Evolutionary conservation across 2,113 vertebrate species (phyloP), one percentile per base, ranked within the genome.

Genomic region (Oceanodroma tethys): DNA sequence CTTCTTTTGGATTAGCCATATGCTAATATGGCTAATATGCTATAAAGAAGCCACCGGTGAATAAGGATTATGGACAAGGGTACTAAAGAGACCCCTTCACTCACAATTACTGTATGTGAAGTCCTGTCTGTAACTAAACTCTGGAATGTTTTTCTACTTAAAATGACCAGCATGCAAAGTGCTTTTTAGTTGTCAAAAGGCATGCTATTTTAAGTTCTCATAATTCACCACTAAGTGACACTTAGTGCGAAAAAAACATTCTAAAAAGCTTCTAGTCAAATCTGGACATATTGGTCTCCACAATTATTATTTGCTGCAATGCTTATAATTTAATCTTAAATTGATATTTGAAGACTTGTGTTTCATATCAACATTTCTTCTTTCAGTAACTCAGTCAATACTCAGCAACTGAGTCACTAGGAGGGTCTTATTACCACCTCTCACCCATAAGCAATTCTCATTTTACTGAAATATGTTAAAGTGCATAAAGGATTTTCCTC

Each of bases 81-180:
- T 60, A 56, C 48, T 3, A 5, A 72, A 58, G 34, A 73, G 48
- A 56, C 8, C 27, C 42, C n/a, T 92, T 94, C 40, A 53, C 11
- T 42, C 67, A 78, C 43, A 90, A 53, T 53, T 86, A 75, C 40
- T 86, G n/a, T 43, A 81, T 47, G 65, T 52, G 50, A 92, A 94
- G 17, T 82, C 71, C 81, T 30, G 6, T 62, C 93, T 85, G 38
- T 85, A 96, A 88, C 72, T 94, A 83, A 93, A 96, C 72, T 83
- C 17, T 91, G 93, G 95, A 98, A 97, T 97, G 93, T 93, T 85
- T 89, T 74, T 86, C 81, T 67, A 22, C 25, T 91, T 81, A 88
- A 95, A 96, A 95, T 87, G 48, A 87, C 78, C 56, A 95, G 32
- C 62, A 73, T 32, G 48, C 66, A 83, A 96, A 96, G 65, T 71